These are phyloP conservation scores for Indicator indicator DNA, from an alignment of 2,113 vertebrate species.

Conservation along the genomic window DNA sequence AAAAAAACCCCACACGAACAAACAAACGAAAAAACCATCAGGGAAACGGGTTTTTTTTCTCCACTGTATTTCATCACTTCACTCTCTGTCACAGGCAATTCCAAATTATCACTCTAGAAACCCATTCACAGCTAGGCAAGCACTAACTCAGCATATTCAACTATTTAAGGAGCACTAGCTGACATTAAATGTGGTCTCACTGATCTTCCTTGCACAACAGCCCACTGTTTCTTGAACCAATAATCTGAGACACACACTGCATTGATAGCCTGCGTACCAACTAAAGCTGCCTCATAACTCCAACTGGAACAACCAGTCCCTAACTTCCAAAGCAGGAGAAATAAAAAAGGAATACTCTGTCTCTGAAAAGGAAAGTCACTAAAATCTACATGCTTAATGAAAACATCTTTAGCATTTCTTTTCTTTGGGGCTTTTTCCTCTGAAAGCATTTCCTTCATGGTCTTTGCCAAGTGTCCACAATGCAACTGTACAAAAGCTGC, in stretches of 20 bases:
- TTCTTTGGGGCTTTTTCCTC: not conserved
- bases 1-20: too few relatives aligned
- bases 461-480: not conserved
- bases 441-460: fast-evolving
- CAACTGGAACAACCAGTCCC: not conserved
- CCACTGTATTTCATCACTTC: not conserved
- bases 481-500: not conserved
- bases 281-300: not conserved
- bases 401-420: not conserved
- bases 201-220: not conserved
- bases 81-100: not conserved
- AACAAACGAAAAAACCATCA: too few relatives aligned
- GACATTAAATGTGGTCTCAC: not conserved
- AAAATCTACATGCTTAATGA: not conserved
- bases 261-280: too few relatives aligned
- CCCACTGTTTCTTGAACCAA: not conserved
- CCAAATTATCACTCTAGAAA: not conserved
- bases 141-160: not conserved
- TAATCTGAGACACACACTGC: not conserved
- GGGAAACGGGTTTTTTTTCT: too few relatives aligned
- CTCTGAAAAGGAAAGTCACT: not conserved
- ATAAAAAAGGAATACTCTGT: not conserved
- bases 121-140: not conserved
- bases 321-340: not conserved
- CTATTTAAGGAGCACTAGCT: not conserved